phyloP scores from a whole-genome alignment of 2,797 vertebrate species.

The Hemibagrus guttatus region DNA sequence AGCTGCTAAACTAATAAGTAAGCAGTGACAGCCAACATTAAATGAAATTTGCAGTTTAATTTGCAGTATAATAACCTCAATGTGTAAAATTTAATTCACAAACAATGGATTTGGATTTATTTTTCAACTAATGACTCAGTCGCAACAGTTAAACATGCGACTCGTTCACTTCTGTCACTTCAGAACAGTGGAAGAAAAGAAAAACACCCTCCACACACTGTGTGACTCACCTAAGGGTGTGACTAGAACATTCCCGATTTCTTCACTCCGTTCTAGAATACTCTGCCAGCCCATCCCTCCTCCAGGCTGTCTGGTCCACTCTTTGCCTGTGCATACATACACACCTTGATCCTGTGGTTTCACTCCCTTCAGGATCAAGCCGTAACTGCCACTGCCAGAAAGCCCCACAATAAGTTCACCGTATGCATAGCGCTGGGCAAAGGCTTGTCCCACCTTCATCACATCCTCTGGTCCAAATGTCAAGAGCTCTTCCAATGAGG shows the following conservation, averaged over 20 bases:
- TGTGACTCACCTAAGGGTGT: slow-evolving; percentile 81
- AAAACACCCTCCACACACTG: background rate
- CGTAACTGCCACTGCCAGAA: slow-evolving; percentile 67
- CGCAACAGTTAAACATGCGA: background rate
- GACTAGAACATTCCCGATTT: slow-evolving; percentile 78
- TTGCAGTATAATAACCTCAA: background rate
- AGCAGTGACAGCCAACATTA: background rate
- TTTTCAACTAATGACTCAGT: background rate
- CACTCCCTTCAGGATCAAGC: slow-evolving; percentile 67
- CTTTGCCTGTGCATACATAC: slow-evolving; percentile 77
- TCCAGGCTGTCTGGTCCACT: slow-evolving; percentile 75
- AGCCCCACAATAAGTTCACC: slow-evolving; percentile 76
- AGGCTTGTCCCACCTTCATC: slow-evolving; percentile 67
- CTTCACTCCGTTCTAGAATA: slow-evolving; percentile 79
- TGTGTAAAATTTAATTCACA: background rate
- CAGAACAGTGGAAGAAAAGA: background rate
- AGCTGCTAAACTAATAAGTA: background rate
- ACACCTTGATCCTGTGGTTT: slow-evolving; percentile 67
- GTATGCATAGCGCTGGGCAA: slow-evolving; percentile 69
- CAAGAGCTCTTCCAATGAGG: slow-evolving; percentile 62
- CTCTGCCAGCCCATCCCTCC: slow-evolving; percentile 74
- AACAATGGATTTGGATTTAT: background rate
- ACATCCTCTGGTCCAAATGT: slow-evolving; percentile 75
- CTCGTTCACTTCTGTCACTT: background rate
- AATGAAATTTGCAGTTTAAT: background rate